Percentiles rank a stretch among this genome's conserved stretches.
Evolutionary conservation across 1,140 invertebrate species (phyloP).

Genomic region (Homarus americanus): DNA sequence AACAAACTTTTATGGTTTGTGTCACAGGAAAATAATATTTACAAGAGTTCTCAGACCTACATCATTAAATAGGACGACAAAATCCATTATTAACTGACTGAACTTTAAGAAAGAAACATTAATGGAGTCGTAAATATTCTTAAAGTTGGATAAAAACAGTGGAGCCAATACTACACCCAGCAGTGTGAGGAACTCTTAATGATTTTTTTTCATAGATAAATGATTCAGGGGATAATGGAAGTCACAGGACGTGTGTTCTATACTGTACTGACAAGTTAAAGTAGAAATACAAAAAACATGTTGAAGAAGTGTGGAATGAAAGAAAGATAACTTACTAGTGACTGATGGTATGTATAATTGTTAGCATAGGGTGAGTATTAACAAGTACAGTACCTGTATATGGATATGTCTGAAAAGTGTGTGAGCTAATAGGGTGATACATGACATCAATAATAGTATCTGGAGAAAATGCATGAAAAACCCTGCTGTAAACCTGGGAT

Average conservation of each 20-base stretch:
- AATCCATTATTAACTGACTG: neutral
- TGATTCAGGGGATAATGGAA: too few species aligned
- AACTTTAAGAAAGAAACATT: neutral
- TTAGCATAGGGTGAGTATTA: neutral
- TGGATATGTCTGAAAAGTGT: constrained; percentile 2
- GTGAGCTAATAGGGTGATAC: neutral
- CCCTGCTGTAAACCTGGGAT: neutral
- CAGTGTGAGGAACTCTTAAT: too few species aligned
- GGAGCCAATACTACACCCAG: neutral
- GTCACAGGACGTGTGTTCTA: too few species aligned
- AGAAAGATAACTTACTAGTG: neutral
- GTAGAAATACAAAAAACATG: neutral
- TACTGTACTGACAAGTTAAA: too few species aligned
- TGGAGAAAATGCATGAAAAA: neutral
- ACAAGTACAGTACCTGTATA: neutral
- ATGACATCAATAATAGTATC: neutral
- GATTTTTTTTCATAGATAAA: too few species aligned
- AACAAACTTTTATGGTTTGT: neutral
- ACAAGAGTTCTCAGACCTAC: neutral
- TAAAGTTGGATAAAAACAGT: neutral
- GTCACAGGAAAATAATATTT: neutral
- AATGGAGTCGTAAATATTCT: neutral
- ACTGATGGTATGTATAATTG: neutral
- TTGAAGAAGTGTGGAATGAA: neutral
- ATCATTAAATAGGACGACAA: neutral